Evolutionary conservation across 2,113 vertebrate genomes (phyloP), one percentile per base, ranked within the genome.

Genomic region (Bombycilla garrulus): DNA sequence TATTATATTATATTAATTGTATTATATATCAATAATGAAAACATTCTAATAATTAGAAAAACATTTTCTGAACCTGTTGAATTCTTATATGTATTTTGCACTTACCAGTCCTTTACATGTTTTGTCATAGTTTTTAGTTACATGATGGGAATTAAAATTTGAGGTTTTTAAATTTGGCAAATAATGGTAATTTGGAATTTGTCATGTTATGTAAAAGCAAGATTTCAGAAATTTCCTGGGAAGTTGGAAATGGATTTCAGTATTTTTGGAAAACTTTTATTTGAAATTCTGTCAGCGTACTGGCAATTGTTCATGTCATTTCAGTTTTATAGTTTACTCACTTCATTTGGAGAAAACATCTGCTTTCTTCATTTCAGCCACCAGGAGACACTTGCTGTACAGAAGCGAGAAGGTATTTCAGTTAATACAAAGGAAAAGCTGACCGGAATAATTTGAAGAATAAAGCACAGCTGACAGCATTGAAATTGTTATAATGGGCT

Each of bases 361-460:
- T 66, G 44, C 67, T 57, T 86, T 72, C 79, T 89, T 84, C 76
- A 18, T 91, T 97, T 86, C 80, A 92, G 79, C 94, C 92, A 95
- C 72, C 94, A 95, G 88, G 92, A 94, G 95, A 95, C 88, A 88
- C 90, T 92, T 96, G 64, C 80, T 91, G 88, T 88, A 92, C 76
- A 71, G 72, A 86, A 91, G 60, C 3, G 48, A 81, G 92, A 84
- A 86, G n/a, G 69, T 60, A 50, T 76, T 78, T 92, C 42, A 86
- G 69, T 58, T 81, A 84, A 51, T 74, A 56, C 40, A 66, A 78
- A 83, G 67, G 20, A 44, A 90, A 90, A 71, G 64, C 83, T 95
- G 64, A 57, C 44, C 24, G 40, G 86, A 71, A 74, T 51, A 3
- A 48, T 84, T 66, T 71, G 60, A 90, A 44, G 64, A 88, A 62